Conservation (phyloP, 2,888 invertebrate species). For the Didymodactylos carnosus region DNA sequence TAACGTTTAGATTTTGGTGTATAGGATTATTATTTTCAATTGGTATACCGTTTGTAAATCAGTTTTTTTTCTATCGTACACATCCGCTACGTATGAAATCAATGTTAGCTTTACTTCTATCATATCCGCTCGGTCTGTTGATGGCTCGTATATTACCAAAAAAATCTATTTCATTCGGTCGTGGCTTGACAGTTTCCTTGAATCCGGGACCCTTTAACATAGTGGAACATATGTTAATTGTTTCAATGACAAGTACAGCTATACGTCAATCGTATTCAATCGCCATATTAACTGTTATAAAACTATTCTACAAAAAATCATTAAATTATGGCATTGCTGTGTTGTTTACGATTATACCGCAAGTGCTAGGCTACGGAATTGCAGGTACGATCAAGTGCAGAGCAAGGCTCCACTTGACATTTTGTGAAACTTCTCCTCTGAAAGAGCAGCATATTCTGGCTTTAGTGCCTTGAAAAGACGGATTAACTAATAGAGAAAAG, state of each 20-base stretch:
- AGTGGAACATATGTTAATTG: neutral
- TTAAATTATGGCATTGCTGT: neutral
- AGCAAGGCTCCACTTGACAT: too few relatives aligned
- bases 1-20: neutral
- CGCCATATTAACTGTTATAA: neutral
- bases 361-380: neutral
- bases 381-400: too few relatives aligned
- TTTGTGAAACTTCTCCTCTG: too few relatives aligned
- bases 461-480: too few relatives aligned
- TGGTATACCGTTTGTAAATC: neutral
- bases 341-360: neutral
- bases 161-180: neutral
- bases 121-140: neutral
- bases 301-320: neutral
- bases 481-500: too few relatives aligned
- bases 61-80: neutral
- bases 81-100: neutral
- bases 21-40: neutral
- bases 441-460: too few relatives aligned
- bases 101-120: neutral
- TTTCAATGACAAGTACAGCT: neutral
- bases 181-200: neutral
- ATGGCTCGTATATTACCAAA: neutral
- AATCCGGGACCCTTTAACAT: neutral
- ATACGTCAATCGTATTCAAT: too few relatives aligned